phyloP scores from a whole-genome alignment of 2,113 vertebrate species.

The Tursiops truncatus region DNA sequence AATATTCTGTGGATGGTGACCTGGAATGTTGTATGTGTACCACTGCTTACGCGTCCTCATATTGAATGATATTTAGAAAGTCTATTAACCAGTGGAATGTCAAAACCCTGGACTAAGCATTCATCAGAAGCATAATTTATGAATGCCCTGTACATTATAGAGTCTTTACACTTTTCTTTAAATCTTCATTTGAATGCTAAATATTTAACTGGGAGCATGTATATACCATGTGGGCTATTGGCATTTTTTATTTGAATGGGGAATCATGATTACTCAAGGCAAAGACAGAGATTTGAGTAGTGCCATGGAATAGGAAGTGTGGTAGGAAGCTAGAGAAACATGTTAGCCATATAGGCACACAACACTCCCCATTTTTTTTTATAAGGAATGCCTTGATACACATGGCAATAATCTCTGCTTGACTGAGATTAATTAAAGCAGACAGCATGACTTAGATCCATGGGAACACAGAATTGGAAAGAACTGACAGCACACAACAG shows the following conservation, averaged over 20 bases:
- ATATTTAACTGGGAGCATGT: background rate
- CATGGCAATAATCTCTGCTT: background rate
- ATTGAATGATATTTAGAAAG: background rate
- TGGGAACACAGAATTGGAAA: constrained; percentile 32
- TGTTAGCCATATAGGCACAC: background rate
- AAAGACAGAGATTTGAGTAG: background rate
- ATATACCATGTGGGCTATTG: background rate
- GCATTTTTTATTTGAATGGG: background rate
- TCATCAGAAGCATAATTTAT: background rate
- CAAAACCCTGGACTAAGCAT: background rate
- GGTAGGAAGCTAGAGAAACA: background rate
- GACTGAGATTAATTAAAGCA: constrained; percentile 35
- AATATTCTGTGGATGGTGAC: background rate
- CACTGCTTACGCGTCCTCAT: background rate
- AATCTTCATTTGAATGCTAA: background rate
- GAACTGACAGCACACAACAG: background rate
- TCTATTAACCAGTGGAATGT: background rate
- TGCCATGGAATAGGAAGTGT: background rate
- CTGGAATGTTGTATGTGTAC: background rate
- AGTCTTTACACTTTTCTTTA: background rate
- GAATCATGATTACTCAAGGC: background rate
- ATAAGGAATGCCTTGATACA: background rate
- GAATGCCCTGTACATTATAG: background rate
- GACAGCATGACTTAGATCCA: constrained; percentile 9
- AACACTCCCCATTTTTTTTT: background rate